phyloP scores from a whole-genome alignment of 1,140 invertebrate species.

The Ladona fulva region DNA sequence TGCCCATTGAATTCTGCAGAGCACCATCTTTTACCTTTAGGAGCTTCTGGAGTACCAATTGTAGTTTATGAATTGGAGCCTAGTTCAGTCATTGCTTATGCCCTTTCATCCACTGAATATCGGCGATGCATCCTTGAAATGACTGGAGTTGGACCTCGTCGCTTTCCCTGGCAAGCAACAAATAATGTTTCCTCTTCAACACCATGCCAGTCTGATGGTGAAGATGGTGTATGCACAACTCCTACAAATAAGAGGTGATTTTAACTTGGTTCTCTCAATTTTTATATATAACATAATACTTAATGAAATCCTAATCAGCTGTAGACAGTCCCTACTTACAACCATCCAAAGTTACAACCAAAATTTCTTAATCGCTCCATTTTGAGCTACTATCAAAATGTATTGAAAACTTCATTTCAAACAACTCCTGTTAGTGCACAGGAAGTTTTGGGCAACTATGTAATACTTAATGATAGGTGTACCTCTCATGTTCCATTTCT shows the following conservation, averaged over 20 bases:
- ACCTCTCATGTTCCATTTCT: no score
- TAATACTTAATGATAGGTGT: no score
- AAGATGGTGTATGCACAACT: background rate
- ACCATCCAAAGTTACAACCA: no score
- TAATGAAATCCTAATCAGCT: no score
- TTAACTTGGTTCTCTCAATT: no score
- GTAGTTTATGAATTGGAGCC: constrained; percentile 77
- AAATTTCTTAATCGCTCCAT: no score
- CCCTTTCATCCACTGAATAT: constrained; percentile 64
- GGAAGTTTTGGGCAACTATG: no score
- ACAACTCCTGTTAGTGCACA: no score
- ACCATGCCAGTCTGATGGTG: background rate
- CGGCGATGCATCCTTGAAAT: constrained; percentile 35
- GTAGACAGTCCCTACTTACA: no score
- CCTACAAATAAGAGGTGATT: background rate
- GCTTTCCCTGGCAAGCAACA: background rate
- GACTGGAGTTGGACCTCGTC: background rate
- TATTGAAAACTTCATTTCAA: no score
- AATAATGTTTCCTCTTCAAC: background rate
- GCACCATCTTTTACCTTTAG: constrained; percentile 49
- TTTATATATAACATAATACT: no score
- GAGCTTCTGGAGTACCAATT: constrained; percentile 53
- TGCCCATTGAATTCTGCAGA: constrained; percentile 51
- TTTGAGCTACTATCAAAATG: no score
- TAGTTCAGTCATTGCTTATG: constrained; percentile 83